Evolutionary conservation across 1,140 invertebrate genomes (phyloP).

Genomic region (Planococcus citri): DNA sequence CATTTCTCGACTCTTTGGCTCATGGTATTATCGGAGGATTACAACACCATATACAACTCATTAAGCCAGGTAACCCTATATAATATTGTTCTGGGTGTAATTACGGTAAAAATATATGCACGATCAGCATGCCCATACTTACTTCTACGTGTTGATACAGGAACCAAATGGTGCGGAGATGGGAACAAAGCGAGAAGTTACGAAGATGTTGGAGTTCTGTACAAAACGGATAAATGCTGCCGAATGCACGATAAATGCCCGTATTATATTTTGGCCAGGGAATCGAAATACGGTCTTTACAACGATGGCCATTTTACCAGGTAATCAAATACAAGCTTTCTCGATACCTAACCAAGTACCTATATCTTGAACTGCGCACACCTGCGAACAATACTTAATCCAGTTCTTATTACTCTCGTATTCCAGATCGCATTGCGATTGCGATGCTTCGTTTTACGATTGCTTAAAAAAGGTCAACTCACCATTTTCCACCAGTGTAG

Average conservation of each 20-base stretch:
- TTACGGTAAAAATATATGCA: too few species aligned
- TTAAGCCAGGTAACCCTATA: conserved; percentile 1
- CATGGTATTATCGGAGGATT: background rate
- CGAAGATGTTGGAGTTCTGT: conserved; percentile 50
- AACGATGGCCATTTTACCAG: background rate
- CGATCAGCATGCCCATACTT: too few species aligned
- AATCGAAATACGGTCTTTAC: background rate
- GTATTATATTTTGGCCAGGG: conserved; percentile 13
- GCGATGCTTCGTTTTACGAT: conserved; percentile 2
- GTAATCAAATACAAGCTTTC: too few species aligned
- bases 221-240: conserved; percentile 55
- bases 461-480: conserved; percentile 1
- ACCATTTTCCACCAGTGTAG: background rate
- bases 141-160: too few species aligned
- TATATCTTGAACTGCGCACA: too few species aligned
- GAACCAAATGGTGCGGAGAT: conserved; percentile 63
- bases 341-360: too few species aligned
- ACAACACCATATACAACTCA: conserved; percentile 9
- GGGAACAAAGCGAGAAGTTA: conserved; percentile 47
- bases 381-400: too few species aligned
- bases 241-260: conserved; percentile 64
- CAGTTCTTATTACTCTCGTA: too few species aligned
- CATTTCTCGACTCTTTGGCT: background rate
- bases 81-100: too few species aligned
- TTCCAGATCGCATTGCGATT: conserved; percentile 8